These are phyloP conservation scores for Mycalesis mineus DNA, from an alignment of 2,888 invertebrate genomes.

Conservation along the genomic window DNA sequence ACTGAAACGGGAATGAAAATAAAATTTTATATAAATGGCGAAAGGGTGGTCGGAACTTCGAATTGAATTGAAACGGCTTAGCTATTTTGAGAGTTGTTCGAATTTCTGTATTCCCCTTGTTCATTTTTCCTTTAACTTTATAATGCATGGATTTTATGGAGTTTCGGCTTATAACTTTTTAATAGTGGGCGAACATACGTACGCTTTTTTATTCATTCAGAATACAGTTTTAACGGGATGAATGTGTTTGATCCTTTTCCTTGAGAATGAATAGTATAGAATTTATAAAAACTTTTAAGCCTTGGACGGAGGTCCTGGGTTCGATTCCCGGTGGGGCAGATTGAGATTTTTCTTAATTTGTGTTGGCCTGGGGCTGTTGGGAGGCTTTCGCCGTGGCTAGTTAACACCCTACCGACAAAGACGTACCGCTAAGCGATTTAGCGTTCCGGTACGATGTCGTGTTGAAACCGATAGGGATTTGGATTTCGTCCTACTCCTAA, in stretches of 20 bases:
- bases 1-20: constrained; percentile 27
- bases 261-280: background rate
- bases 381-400: no score
- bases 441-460: no score
- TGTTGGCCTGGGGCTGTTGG: no score
- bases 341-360: no score
- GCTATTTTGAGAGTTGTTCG: constrained; percentile 23
- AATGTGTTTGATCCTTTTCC: background rate
- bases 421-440: no score
- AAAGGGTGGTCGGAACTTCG: constrained; percentile 15
- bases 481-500: no score
- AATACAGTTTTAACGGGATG: background rate
- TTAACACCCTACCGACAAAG: no score
- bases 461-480: no score
- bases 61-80: constrained; percentile 24
- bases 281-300: no score
- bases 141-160: constrained; percentile 13
- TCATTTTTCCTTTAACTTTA: constrained; percentile 36
- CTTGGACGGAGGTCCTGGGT: no score
- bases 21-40: constrained; percentile 21
- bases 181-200: background rate
- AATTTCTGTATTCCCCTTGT: constrained; percentile 39
- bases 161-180: constrained; percentile 6
- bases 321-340: no score
- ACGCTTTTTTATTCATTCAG: background rate